Conservation (phyloP, 2,797 vertebrate species). For the Pachyuromys duprasi region DNA sequence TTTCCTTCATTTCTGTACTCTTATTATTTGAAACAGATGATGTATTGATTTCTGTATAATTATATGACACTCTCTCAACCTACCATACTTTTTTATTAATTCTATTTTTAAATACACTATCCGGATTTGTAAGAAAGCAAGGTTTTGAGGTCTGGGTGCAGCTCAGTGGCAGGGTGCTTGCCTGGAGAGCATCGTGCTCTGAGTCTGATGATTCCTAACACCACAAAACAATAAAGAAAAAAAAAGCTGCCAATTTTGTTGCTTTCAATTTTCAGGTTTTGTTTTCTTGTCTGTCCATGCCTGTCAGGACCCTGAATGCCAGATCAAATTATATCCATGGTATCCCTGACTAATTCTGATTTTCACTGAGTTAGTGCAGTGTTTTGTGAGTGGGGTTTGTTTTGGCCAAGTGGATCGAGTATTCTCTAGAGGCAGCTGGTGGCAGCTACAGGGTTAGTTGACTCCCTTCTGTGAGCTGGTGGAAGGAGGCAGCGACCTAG, state of each 20-base stretch:
- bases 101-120: not conserved
- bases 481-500: not conserved
- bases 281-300: not conserved
- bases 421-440: not conserved
- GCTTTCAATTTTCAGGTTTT: not conserved
- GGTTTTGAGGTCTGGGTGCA: not conserved
- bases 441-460: not conserved
- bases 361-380: not conserved
- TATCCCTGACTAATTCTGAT: not conserved
- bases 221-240: not conserved
- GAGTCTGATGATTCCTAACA: not conserved
- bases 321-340: accelerated
- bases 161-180: not conserved
- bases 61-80: not conserved
- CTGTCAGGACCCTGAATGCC: not conserved
- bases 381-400: not conserved
- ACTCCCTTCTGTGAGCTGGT: not conserved
- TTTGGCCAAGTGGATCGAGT: no score
- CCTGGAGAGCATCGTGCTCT: not conserved
- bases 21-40: not conserved
- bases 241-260: not conserved
- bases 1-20: not conserved
- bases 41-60: not conserved
- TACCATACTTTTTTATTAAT: not conserved
- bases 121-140: not conserved